Percentiles rank a stretch among this genome's conserved stretches.
Conservation (phyloP, 1,140 invertebrate genomes). For the Copidosoma floridanum region DNA sequence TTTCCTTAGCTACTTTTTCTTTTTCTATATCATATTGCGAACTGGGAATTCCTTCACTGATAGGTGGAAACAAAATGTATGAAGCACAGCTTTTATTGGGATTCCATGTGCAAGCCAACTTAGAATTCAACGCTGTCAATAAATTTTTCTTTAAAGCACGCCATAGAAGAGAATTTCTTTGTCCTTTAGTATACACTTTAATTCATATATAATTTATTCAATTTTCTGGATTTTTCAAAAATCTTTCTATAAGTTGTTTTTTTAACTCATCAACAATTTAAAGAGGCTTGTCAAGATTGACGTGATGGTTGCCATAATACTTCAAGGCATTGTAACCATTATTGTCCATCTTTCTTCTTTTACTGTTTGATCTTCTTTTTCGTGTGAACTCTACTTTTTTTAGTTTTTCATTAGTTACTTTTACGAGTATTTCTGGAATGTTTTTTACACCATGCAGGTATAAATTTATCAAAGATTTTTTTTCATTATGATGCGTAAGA, state of each 20-base stretch:
- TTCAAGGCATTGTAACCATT: neutral
- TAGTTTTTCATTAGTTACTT: neutral
- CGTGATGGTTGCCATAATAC: neutral
- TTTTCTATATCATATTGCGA: constrained; percentile 37
- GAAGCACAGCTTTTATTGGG: constrained; percentile 30
- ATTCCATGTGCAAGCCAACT: constrained; percentile 36
- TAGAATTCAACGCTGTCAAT: constrained; percentile 48
- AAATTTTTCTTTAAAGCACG: constrained; percentile 31
- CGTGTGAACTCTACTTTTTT: no score
- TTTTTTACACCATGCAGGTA: neutral
- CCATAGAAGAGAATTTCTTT: constrained; percentile 39
- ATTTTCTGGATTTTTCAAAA: constrained; percentile 10
- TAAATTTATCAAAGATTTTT: neutral
- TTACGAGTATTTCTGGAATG: neutral
- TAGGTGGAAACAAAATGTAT: constrained; percentile 37
- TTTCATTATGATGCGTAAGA: constrained; percentile 39
- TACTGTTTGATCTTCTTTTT: no score
- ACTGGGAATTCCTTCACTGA: constrained; percentile 20
- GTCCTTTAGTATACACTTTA: constrained; percentile 35
- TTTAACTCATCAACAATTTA: no score
- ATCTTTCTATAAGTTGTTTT: constrained; percentile 5
- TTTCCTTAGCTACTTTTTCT: constrained; percentile 37
- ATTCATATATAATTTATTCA: constrained; percentile 30
- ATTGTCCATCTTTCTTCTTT: neutral
- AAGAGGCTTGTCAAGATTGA: neutral